Evolutionary conservation across 2,888 invertebrate genomes (phyloP).

Genomic region (Barypeithes pellucidus): DNA sequence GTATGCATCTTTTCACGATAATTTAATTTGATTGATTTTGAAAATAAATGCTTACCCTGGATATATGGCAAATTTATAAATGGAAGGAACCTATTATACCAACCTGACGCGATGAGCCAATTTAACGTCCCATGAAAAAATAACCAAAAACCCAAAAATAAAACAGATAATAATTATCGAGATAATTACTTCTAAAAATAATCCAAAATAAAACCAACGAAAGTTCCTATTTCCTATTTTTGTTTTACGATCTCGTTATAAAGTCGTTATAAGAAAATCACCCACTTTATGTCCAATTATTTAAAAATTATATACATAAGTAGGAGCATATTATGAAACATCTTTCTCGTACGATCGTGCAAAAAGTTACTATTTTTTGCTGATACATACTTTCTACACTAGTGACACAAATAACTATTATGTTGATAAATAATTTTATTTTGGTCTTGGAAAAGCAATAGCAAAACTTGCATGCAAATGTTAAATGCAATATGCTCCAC

Average conservation of each 20-base stretch:
- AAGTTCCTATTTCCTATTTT: constrained; percentile 28
- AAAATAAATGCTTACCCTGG: no score
- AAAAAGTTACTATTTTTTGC: no score
- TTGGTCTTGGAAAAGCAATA: no score
- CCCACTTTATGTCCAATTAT: constrained; percentile 3
- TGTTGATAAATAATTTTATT: no score
- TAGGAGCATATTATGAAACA: background rate
- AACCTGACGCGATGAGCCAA: constrained; percentile 10
- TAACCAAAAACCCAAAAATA: constrained; percentile 21
- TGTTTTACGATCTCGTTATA: constrained; percentile 10
- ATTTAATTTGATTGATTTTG: no score
- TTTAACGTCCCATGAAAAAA: constrained; percentile 3
- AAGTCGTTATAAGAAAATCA: constrained; percentile 25
- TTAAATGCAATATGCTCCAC: no score
- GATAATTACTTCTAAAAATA: constrained; percentile 33
- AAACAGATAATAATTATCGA: constrained; percentile 24
- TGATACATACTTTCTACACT: no score
- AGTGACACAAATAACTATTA: no score
- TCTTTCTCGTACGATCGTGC: background rate
- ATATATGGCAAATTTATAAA: constrained; percentile 8
- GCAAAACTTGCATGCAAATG: no score
- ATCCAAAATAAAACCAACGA: constrained; percentile 21
- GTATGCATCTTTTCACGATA: no score
- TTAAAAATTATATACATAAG: constrained; percentile 21
- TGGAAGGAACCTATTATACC: background rate